Conservation (phyloP, 2,113 vertebrate genomes). For the Leptobrachium leishanense region DNA sequence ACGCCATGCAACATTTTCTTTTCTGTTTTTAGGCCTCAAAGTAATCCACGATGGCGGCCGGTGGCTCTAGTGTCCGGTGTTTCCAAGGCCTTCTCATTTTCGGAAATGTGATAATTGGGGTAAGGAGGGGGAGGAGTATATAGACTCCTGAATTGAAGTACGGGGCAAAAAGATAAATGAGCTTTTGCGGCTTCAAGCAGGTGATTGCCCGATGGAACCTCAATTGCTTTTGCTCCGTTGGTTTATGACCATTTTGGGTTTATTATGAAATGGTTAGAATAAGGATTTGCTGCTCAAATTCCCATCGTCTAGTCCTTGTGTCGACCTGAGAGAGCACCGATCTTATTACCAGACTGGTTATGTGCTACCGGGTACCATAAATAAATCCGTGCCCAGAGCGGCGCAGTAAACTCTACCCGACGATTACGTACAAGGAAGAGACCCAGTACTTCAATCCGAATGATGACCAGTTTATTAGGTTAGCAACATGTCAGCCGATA, state of each 20-base stretch:
- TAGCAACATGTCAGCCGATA: too few species aligned
- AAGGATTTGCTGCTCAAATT: too few species aligned
- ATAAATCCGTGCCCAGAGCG: too few species aligned
- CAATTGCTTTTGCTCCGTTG: too few species aligned
- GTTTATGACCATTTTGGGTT: too few species aligned
- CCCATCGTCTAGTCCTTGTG: constrained; percentile 20
- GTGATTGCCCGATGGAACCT: too few species aligned
- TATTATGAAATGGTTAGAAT: too few species aligned
- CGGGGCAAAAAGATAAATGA: too few species aligned
- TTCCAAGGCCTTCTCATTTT: constrained; percentile 72
- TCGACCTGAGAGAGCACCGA: not conserved
- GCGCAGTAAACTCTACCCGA: not conserved
- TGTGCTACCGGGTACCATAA: not conserved
- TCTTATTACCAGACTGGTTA: not conserved
- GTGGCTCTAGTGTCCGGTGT: constrained; percentile 56
- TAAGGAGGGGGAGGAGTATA: constrained; percentile 55
- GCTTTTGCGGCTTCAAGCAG: too few species aligned
- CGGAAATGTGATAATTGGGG: constrained; percentile 72
- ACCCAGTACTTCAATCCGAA: not conserved
- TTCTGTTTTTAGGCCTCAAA: not conserved
- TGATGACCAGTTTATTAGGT: too few species aligned
- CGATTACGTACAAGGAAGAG: not conserved
- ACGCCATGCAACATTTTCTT: not conserved
- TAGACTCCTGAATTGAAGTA: too few species aligned
- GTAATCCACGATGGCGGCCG: constrained; percentile 54